A percentile compares a stretch with the other conserved stretches of the same genome.
These are phyloP conservation scores for Cantharis rufa DNA, from an alignment of 2,888 invertebrate species.

Conservation along the genomic window DNA sequence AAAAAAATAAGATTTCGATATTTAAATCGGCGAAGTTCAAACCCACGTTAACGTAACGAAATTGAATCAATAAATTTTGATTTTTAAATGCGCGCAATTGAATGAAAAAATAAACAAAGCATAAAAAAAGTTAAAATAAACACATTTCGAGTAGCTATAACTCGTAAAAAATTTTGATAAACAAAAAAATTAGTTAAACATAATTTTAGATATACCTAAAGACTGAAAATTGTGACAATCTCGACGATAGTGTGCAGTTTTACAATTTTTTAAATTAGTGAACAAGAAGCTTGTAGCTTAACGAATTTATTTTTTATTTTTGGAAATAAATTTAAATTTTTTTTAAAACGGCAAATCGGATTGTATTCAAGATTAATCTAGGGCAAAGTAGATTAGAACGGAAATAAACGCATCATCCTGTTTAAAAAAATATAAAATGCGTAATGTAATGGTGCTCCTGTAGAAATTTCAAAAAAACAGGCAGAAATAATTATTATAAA, in stretches of 20 bases:
- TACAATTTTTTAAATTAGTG: neutral
- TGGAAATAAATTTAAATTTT: neutral
- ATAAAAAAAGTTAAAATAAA: neutral
- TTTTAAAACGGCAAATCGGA: neutral
- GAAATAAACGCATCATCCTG: neutral
- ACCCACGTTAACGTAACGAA: neutral
- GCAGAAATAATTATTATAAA: neutral
- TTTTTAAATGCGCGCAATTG: neutral
- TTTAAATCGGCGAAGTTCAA: neutral
- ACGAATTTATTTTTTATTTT: neutral
- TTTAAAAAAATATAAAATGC: neutral
- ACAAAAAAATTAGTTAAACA: neutral
- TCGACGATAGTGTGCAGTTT: neutral
- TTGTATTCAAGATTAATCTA: neutral
- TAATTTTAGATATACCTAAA: neutral
- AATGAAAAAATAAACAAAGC: neutral
- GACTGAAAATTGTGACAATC: neutral
- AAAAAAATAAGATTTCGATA: neutral
- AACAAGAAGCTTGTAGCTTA: neutral
- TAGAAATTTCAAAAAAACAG: too few species aligned
- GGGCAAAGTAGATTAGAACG: neutral
- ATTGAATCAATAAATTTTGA: neutral
- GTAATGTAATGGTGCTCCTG: neutral
- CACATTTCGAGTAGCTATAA: neutral
- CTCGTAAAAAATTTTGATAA: neutral